phyloP scores from a whole-genome alignment of 2,888 invertebrate genomes.

The Temnothorax ravouxi region DNA sequence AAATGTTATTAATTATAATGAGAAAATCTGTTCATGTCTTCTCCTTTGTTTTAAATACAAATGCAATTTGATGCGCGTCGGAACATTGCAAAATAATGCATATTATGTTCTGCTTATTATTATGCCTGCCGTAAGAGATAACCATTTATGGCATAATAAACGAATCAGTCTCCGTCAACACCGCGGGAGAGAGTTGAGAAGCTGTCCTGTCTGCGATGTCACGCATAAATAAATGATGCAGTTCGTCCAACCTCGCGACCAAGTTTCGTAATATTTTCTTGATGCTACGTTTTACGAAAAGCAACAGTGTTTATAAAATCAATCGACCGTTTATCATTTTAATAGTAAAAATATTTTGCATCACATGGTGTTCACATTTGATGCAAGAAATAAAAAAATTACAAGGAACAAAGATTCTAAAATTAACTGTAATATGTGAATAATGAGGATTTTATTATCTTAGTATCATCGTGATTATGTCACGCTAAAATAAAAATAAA shows the following conservation, averaged over 20 bases:
- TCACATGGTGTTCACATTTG: neutral
- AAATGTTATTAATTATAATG: constrained; percentile 4
- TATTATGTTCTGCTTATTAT: constrained; percentile 55
- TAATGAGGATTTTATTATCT: neutral
- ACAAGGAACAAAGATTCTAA: neutral
- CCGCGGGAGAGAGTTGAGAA: constrained; percentile 70
- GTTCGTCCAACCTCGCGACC: constrained; percentile 33
- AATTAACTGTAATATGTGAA: neutral
- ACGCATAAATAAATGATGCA: constrained; percentile 61
- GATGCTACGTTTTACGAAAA: constrained; percentile 3
- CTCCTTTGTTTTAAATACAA: constrained; percentile 14
- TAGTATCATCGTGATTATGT: neutral
- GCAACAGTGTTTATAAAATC: constrained; percentile 18
- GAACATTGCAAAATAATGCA: constrained; percentile 39
- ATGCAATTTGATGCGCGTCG: constrained; percentile 2
- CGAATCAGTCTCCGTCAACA: constrained; percentile 77
- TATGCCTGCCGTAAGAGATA: constrained; percentile 61
- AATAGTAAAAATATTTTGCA: neutral
- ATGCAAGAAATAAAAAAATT: neutral
- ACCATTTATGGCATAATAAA: constrained; percentile 76
- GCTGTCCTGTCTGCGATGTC: constrained; percentile 74
- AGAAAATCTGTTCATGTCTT: neutral
- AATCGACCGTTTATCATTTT: constrained; percentile 9
- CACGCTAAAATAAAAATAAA: neutral
- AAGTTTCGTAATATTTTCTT: constrained; percentile 44